Conservation (phyloP, 2,888 invertebrate genomes). For the Pinctada fucata region DNA sequence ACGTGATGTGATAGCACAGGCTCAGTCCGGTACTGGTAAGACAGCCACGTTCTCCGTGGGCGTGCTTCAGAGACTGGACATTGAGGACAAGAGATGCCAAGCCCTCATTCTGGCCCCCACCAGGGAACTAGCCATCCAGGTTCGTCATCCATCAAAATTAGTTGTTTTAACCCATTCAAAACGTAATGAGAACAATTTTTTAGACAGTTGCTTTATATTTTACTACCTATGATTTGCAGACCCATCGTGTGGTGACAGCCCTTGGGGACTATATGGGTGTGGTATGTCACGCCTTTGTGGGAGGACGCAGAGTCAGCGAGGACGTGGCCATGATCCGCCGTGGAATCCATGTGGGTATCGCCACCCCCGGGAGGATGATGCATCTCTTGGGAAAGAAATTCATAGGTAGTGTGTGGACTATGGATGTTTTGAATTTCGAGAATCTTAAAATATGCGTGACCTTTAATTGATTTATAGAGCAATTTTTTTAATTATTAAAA, state of each 20-base stretch:
- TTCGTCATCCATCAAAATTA: slow-evolving; percentile 55
- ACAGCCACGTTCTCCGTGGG: slow-evolving; percentile 99
- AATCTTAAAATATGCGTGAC: no score
- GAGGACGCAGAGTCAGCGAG: slow-evolving; percentile 98
- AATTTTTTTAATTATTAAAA: neutral
- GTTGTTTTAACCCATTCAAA: no score
- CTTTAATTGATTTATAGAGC: no score
- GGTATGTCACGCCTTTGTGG: slow-evolving; percentile 98
- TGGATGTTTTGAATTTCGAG: no score
- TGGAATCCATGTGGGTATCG: slow-evolving; percentile 96
- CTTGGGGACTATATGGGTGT: slow-evolving; percentile 98
- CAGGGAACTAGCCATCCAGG: slow-evolving; percentile 86
- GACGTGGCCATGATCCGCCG: slow-evolving; percentile 95
- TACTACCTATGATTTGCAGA: slow-evolving; percentile 75
- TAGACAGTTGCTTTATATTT: neutral
- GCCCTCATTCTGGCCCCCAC: slow-evolving; percentile 98
- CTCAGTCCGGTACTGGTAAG: slow-evolving; percentile 99
- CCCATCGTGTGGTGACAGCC: slow-evolving; percentile 92
- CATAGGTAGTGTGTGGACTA: slow-evolving; percentile 79
- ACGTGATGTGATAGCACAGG: slow-evolving; percentile 98
- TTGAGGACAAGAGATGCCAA: slow-evolving; percentile 91
- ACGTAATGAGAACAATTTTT: no score
- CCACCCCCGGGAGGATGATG: slow-evolving; percentile 97
- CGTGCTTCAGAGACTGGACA: slow-evolving; percentile 97
- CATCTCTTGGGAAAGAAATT: slow-evolving; percentile 96